phyloP scores from a whole-genome alignment of 2,797 vertebrate species.

The Sebastolobus altivelis region DNA sequence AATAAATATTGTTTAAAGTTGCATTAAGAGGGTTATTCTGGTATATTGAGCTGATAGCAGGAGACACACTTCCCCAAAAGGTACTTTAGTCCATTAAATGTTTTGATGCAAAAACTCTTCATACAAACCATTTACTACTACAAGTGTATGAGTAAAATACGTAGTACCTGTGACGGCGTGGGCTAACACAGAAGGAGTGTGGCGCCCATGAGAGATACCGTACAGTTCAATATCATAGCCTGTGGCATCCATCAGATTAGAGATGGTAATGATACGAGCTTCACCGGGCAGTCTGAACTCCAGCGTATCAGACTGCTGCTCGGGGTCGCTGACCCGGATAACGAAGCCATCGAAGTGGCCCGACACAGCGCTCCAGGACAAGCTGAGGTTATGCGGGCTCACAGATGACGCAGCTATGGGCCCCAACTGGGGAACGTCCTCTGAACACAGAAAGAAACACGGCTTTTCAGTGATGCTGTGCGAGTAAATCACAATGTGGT shows the following conservation, averaged over 20 bases:
- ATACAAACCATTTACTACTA: conserved; percentile 17
- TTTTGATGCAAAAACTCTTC: background rate
- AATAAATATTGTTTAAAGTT: background rate
- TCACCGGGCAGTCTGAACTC: conserved; percentile 85
- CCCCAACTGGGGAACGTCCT: conserved; percentile 89
- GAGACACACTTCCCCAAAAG: background rate
- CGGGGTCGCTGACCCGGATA: conserved; percentile 84
- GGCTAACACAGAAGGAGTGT: conserved; percentile 86
- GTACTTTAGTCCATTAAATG: background rate
- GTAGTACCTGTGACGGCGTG: conserved; percentile 89
- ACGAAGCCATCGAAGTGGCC: conserved; percentile 90
- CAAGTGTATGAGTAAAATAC: conserved; percentile 66
- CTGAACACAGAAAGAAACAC: conserved; percentile 84
- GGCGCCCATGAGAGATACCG: conserved; percentile 86
- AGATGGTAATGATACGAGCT: conserved; percentile 81
- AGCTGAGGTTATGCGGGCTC: conserved; percentile 89
- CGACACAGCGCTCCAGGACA: conserved; percentile 88
- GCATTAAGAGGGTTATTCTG: conserved; percentile 7
- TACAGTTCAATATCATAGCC: conserved; percentile 88
- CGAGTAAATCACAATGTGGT: conserved; percentile 8
- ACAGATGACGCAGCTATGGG: conserved; percentile 85
- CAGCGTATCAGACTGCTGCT: conserved; percentile 82
- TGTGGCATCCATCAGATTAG: conserved; percentile 87
- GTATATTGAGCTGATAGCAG: background rate
- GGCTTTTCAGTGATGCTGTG: conserved; percentile 57